These are phyloP conservation scores for Pinna nobilis DNA, from an alignment of 1,140 invertebrate species.

Conservation along the genomic window DNA sequence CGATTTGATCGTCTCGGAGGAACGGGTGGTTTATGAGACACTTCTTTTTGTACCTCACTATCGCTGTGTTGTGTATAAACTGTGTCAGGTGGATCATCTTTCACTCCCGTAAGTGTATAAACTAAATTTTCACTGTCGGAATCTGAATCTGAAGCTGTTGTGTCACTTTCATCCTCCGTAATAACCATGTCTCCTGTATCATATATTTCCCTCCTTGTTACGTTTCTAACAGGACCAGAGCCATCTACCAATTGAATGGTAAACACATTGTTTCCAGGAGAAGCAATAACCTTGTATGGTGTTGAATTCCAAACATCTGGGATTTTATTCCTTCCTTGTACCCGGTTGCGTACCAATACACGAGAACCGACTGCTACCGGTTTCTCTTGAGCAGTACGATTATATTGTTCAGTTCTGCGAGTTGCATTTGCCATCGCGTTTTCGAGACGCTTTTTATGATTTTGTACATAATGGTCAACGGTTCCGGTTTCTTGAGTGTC, in stretches of 20 bases:
- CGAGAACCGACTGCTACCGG: background rate
- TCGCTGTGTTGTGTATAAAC: no score
- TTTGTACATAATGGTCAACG: background rate
- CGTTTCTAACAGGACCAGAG: conserved; percentile 6
- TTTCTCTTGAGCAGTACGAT: background rate
- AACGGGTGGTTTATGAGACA: no score
- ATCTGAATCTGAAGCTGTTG: background rate
- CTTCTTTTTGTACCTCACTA: no score
- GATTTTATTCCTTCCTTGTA: conserved; percentile 6
- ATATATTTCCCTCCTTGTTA: conserved; percentile 11
- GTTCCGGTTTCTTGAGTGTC: background rate
- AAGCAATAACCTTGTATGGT: conserved; percentile 7
- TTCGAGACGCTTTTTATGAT: no score
- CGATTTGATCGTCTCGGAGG: no score
- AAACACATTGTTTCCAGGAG: conserved; percentile 15
- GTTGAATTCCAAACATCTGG: conserved; percentile 9
- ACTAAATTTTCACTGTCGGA: no score
- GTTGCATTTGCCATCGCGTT: background rate
- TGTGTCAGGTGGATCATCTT: no score
- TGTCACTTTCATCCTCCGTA: background rate
- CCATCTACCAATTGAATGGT: conserved; percentile 15
- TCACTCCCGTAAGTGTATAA: no score
- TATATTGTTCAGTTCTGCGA: background rate
- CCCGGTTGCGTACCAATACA: background rate
- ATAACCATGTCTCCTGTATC: background rate